Conservation (phyloP, 2,113 vertebrate species). For the Sylvia atricapilla region DNA sequence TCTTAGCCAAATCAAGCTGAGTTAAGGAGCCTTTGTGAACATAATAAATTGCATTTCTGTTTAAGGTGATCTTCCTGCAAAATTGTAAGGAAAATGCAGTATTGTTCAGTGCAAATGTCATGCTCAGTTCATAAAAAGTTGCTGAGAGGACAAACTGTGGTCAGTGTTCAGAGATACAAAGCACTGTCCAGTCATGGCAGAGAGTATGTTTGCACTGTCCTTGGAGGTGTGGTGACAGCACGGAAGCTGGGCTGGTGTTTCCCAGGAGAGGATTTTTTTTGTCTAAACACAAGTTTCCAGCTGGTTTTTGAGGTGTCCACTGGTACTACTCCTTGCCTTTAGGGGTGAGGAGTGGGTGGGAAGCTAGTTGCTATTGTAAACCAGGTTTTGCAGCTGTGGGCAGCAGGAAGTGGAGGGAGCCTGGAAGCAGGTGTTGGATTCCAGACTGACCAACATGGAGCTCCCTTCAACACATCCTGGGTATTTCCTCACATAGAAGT, state of each 20-base stretch:
- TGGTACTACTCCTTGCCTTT: neutral
- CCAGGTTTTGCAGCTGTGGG: neutral
- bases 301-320: neutral
- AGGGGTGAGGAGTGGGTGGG: neutral
- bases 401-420: neutral
- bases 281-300: neutral
- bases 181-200: neutral
- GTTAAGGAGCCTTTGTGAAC: neutral
- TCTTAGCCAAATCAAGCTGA: neutral
- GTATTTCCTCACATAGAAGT: neutral
- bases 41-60: neutral
- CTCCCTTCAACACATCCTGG: neutral
- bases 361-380: neutral
- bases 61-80: neutral
- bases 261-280: neutral
- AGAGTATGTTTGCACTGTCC: neutral
- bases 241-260: neutral
- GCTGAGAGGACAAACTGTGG: neutral
- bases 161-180: neutral
- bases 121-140: neutral
- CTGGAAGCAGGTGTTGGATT: rapidly evolving
- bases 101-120: neutral
- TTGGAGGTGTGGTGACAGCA: neutral
- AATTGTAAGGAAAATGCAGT: neutral
- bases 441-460: neutral